Evolutionary conservation across 2,113 vertebrate species (phyloP).

Genomic region (Epinephelus moara): DNA sequence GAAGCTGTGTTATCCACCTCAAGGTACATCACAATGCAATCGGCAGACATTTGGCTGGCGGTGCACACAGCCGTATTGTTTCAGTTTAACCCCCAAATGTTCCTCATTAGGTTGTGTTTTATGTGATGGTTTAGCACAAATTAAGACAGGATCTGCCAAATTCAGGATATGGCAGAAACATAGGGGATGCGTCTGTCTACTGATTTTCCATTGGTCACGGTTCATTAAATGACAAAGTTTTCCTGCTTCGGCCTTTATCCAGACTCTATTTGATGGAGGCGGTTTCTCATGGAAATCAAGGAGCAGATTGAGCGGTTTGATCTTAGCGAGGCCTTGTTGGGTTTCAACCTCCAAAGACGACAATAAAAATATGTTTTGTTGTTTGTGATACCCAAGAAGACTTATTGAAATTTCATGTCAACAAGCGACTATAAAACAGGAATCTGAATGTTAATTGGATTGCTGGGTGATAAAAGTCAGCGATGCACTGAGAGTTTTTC

Average conservation of each 20-base stretch:
- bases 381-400: slow-evolving; percentile 3
- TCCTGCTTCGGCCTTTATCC: slow-evolving; percentile 35
- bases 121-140: slow-evolving; percentile 69
- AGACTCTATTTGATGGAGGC: slow-evolving; percentile 32
- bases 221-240: slow-evolving; percentile 60
- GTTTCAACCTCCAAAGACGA: slow-evolving; percentile 29
- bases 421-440: neutral
- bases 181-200: slow-evolving; percentile 41
- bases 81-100: slow-evolving; percentile 66
- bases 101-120: slow-evolving; percentile 73
- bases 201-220: slow-evolving; percentile 68
- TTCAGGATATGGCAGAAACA: slow-evolving; percentile 58
- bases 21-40: slow-evolving; percentile 48
- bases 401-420: slow-evolving; percentile 11
- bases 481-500: neutral
- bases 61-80: slow-evolving; percentile 58
- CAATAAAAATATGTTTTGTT: slow-evolving; percentile 35
- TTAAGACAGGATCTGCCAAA: slow-evolving; percentile 65
- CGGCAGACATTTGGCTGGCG: slow-evolving; percentile 44
- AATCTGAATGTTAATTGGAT: slow-evolving; percentile 9
- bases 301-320: slow-evolving; percentile 23
- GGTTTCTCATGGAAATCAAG: slow-evolving; percentile 43
- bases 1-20: slow-evolving; percentile 44
- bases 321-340: slow-evolving; percentile 34
- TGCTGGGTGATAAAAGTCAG: neutral